phyloP scores from a whole-genome alignment of 2,797 vertebrate genomes.

The Vireo griseus region DNA sequence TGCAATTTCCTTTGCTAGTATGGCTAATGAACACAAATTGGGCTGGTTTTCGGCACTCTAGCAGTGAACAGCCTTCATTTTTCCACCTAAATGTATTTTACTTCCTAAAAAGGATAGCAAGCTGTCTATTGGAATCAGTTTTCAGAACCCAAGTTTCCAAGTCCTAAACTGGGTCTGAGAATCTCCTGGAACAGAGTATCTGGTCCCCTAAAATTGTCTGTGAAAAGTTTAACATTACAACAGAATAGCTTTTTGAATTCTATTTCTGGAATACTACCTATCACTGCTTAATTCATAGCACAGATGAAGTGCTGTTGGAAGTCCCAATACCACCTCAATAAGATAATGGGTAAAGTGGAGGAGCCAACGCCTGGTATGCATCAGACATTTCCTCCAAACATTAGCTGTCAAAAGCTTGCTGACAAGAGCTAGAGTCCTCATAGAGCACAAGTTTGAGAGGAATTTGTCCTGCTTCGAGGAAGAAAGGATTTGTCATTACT shows the following conservation, averaged over 20 bases:
- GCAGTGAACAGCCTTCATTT: background rate
- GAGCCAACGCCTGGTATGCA: background rate
- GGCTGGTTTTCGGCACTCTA: background rate
- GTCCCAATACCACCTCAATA: background rate
- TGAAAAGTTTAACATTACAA: background rate
- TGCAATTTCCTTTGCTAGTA: background rate
- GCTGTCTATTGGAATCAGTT: background rate
- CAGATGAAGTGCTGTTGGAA: background rate
- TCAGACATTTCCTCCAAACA: background rate
- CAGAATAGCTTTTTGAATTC: background rate
- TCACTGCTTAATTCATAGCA: background rate
- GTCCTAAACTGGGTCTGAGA: background rate
- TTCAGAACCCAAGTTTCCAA: background rate
- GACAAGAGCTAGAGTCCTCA: background rate
- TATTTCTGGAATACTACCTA: background rate
- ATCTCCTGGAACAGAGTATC: background rate
- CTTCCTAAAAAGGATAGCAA: background rate
- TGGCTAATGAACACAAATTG: background rate
- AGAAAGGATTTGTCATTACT: background rate
- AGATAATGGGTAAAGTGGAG: background rate
- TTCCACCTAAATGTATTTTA: background rate
- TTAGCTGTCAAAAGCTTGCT: background rate
- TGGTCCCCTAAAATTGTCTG: background rate
- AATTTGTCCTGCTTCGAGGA: background rate
- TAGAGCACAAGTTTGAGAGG: background rate